Evolutionary conservation across 1,140 invertebrate genomes (phyloP).

Genomic region (Pararge aegeria): DNA sequence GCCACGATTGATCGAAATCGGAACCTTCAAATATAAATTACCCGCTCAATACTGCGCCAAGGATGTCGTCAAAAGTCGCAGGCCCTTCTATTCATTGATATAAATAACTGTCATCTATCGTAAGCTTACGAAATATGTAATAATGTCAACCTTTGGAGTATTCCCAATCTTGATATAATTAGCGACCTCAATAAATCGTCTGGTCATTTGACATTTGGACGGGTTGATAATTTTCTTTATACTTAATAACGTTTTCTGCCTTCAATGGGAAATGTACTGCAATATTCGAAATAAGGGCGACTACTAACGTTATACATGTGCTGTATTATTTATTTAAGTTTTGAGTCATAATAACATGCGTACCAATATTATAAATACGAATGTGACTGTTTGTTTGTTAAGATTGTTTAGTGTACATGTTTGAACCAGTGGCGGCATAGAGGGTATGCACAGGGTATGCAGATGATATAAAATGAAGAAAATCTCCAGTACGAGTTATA

Average conservation of each 20-base stretch:
- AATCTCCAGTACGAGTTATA: too few species aligned
- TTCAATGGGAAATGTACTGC: constrained; percentile 9
- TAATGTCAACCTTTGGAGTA: constrained; percentile 9
- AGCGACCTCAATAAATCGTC: neutral
- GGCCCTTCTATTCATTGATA: too few species aligned
- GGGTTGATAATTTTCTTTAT: constrained; percentile 8
- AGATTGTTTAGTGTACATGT: too few species aligned
- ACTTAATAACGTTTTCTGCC: neutral
- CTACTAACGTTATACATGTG: neutral
- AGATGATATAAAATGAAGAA: too few species aligned
- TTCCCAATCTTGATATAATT: constrained; percentile 7
- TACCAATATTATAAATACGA: too few species aligned
- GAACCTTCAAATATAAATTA: too few species aligned
- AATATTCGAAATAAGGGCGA: neutral
- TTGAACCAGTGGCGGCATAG: too few species aligned
- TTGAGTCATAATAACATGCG: neutral
- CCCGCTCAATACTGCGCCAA: too few species aligned
- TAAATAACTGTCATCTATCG: too few species aligned
- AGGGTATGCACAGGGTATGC: too few species aligned
- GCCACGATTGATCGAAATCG: neutral
- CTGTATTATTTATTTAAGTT: neutral
- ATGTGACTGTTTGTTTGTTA: too few species aligned
- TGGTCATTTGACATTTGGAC: constrained; percentile 8
- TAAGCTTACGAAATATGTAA: constrained; percentile 7
- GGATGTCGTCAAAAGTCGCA: too few species aligned